Conservation (phyloP, 2,797 vertebrate species). For the Enteromius paludinosus region DNA sequence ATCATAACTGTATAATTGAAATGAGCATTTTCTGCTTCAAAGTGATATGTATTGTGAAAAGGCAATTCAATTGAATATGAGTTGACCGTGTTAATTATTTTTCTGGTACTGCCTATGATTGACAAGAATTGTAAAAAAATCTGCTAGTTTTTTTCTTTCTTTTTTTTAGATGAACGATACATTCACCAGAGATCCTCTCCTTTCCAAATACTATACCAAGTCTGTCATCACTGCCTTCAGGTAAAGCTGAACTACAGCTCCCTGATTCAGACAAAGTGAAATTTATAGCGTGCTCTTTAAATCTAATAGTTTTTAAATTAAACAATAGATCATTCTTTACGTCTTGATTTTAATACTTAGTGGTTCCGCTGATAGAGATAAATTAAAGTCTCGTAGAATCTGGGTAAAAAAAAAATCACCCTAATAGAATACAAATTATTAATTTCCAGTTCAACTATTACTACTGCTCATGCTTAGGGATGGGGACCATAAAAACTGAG, state of each 20-base stretch:
- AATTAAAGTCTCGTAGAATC: background rate
- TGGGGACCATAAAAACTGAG: background rate
- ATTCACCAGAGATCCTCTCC: slow-evolving; percentile 69
- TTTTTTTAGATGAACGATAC: slow-evolving; percentile 70
- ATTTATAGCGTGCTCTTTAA: background rate
- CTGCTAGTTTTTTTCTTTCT: slow-evolving; percentile 43
- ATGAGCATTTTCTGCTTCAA: background rate
- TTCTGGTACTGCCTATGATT: background rate
- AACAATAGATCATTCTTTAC: slow-evolving; percentile 22
- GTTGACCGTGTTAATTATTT: background rate
- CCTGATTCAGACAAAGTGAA: background rate
- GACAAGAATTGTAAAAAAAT: background rate
- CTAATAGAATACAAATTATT: slow-evolving; percentile 18
- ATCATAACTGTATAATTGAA: background rate
- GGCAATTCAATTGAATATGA: background rate
- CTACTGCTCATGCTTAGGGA: background rate
- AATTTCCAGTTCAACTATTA: slow-evolving; percentile 1
- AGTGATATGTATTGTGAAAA: background rate
- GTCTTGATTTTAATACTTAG: slow-evolving; percentile 29
- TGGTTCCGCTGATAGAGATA: slow-evolving; percentile 1
- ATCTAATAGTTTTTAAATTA: slow-evolving; percentile 30
- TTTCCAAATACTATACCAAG: slow-evolving; percentile 71
- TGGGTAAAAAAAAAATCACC: background rate
- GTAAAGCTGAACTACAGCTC: slow-evolving; percentile 56
- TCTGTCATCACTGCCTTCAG: slow-evolving; percentile 81